phyloP scores from a whole-genome alignment of 2,113 vertebrate genomes.

The Aepyceros melampus region DNA sequence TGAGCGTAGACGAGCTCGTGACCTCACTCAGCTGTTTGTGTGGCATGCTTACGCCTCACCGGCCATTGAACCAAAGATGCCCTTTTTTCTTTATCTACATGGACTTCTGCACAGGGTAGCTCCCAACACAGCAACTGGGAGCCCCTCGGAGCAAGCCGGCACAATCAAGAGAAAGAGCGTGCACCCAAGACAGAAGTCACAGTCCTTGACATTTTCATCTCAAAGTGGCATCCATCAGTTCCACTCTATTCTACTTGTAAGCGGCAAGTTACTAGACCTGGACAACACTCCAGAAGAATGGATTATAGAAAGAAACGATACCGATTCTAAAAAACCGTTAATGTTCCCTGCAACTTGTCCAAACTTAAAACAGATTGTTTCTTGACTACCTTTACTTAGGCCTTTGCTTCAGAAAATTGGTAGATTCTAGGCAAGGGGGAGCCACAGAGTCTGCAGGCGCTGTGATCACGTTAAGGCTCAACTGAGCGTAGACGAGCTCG shows the following conservation, averaged over 20 bases:
- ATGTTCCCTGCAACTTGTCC: background rate
- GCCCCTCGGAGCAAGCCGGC: no score
- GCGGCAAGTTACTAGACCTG: no score
- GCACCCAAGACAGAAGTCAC: background rate
- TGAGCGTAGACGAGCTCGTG: rapidly evolving
- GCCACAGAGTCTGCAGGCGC: background rate
- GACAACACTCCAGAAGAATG: background rate
- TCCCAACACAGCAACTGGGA: rapidly evolving
- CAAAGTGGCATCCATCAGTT: rapidly evolving
- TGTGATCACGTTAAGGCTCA: background rate
- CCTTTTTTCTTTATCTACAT: background rate
- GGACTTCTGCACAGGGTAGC: background rate
- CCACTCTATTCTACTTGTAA: rapidly evolving
- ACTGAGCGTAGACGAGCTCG: rapidly evolving
- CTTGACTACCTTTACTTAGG: background rate
- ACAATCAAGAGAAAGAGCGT: background rate
- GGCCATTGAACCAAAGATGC: background rate
- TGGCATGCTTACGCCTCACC: background rate
- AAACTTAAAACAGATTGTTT: background rate
- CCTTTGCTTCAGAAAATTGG: background rate
- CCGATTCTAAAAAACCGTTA: background rate
- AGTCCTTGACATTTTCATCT: no score
- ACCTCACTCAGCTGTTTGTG: no score
- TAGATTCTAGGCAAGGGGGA: background rate
- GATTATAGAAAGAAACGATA: background rate